Evolutionary conservation across 2,888 invertebrate species (phyloP), one percentile per base, ranked within the genome.

Genomic region (Graphium colonna): DNA sequence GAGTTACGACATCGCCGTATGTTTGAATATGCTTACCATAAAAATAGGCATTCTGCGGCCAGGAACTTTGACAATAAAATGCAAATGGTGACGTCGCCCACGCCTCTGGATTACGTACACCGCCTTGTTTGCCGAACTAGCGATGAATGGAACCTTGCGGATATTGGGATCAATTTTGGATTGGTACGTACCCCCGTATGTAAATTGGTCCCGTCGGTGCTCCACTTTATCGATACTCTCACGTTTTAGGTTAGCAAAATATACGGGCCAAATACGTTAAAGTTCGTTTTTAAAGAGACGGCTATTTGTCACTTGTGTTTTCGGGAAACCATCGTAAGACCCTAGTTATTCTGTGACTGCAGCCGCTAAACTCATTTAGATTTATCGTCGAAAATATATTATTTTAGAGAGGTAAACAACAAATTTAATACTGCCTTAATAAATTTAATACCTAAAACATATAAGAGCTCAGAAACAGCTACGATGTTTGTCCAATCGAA

Each of bases 11-110:
- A 68, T 73, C 73, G 71, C 63, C 80, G 78, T 80, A 81, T 79
- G 85, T 87, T 86, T 85, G 85, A 88, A 88, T 88, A 87, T 85
- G 78, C 82, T 87, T 82, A 79, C 76, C 82, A 82, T 85, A 87
- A 87, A 88, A 88, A 87, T 86, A 82, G 82, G 82, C 84, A 72
- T 80, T 74, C 70, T 75, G 82, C 65, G 82, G 77, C 77, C 75
- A 78, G 75, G 77, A 86, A 88, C 80, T 88, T 88, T 77, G 63
- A 78, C 78, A 88, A 88, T 88, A 88, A 88, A 88, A 88, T 87
- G 88, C 85, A 87, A 88, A 88, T 88, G 85, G 77, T 75, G 79
- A 75, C 77, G 77, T 77, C 75, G 73, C 78, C 74, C 74, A 68
- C 66, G 69, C 69, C 71, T 66, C 71, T 71, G 71, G 70, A 74